phyloP scores from a whole-genome alignment of 2,113 vertebrate genomes.

The Pterocles orientalis region DNA sequence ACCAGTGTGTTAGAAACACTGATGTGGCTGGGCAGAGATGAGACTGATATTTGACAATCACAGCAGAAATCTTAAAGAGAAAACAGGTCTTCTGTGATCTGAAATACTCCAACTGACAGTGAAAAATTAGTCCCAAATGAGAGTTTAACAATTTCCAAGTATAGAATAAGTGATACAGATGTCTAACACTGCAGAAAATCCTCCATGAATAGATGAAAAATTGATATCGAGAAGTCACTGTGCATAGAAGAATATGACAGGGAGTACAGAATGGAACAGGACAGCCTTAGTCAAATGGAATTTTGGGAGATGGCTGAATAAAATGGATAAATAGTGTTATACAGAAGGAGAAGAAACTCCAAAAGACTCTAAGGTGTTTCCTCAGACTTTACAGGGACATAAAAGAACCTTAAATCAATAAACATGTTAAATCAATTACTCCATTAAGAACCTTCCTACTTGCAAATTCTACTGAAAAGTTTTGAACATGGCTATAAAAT shows the following conservation, averaged over 20 bases:
- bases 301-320: not conserved
- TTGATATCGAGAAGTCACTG: not conserved
- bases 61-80: not conserved
- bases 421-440: not conserved
- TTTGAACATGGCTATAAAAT: not conserved
- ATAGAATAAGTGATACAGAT: not conserved
- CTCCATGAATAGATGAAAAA: not conserved
- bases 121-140: not conserved
- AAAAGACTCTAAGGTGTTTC: not conserved
- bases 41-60: not conserved
- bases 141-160: not conserved
- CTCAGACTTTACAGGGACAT: not conserved
- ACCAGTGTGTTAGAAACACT: not conserved
- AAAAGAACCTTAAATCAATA: not conserved
- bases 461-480: not conserved
- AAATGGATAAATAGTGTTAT: not conserved
- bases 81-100: not conserved
- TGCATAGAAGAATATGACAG: not conserved
- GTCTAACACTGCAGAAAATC: not conserved
- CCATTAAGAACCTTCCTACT: not conserved
- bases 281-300: not conserved
- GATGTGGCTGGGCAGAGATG: not conserved
- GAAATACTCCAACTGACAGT: not conserved
- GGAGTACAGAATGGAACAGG: not conserved
- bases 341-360: not conserved